A percentile compares a stretch with the other conserved stretches of the same genome.
Conservation (phyloP, 2,888 invertebrate species). For the Schrankia costaestrigalis region DNA sequence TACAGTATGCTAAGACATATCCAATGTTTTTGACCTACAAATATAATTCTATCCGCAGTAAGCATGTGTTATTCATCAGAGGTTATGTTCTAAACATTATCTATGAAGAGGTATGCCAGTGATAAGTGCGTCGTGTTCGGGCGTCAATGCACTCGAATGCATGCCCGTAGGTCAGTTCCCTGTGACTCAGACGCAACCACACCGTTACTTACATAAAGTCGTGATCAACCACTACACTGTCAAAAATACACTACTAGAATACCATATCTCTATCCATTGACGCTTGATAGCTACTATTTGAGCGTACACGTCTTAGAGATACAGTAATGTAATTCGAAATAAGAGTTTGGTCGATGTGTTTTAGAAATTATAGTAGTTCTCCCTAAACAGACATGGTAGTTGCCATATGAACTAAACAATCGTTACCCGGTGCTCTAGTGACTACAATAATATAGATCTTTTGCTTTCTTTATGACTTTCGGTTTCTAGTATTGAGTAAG, state of each 20-base stretch:
- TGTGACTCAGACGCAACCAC: slow-evolving; percentile 72
- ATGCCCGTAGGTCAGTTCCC: slow-evolving; percentile 80
- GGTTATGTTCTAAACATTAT: slow-evolving; percentile 72
- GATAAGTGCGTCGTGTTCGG: slow-evolving; percentile 70
- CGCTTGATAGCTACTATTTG: neutral
- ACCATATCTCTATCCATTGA: slow-evolving; percentile 18
- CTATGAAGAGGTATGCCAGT: slow-evolving; percentile 72
- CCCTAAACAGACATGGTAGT: slow-evolving; percentile 45
- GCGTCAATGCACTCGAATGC: slow-evolving; percentile 77
- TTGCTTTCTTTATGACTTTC: slow-evolving; percentile 66
- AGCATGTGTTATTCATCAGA: slow-evolving; percentile 75
- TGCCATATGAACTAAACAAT: slow-evolving; percentile 61
- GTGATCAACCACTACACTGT: slow-evolving; percentile 56
- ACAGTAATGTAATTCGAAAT: slow-evolving; percentile 33
- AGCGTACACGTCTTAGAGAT: slow-evolving; percentile 4
- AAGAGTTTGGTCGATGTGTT: slow-evolving; percentile 5
- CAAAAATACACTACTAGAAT: slow-evolving; percentile 11
- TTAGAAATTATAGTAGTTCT: slow-evolving; percentile 19
- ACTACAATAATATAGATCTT: slow-evolving; percentile 63
- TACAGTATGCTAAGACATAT: slow-evolving; percentile 30
- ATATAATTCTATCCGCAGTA: slow-evolving; percentile 54
- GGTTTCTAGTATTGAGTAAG: slow-evolving; percentile 56
- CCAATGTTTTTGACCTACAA: slow-evolving; percentile 55
- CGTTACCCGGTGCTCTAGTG: slow-evolving; percentile 70
- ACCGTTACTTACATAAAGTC: slow-evolving; percentile 71